phyloP scores from a whole-genome alignment of 2,888 invertebrate genomes.

The Dryococelus australis region DNA sequence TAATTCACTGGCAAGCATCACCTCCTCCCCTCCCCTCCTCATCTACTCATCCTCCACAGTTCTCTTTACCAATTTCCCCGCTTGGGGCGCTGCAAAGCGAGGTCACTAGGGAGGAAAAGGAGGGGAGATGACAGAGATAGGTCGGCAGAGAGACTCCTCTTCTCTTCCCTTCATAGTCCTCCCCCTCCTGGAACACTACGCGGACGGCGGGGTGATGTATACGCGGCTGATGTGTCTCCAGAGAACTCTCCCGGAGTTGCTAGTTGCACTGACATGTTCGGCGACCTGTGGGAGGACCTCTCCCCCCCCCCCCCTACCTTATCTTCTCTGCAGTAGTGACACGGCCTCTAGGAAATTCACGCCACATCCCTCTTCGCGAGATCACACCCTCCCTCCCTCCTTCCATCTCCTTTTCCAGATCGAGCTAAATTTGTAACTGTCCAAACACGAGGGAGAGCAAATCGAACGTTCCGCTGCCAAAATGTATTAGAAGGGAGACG shows the following conservation, averaged over 20 bases:
- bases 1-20: constrained; percentile 4
- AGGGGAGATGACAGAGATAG: not conserved
- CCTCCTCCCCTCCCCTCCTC: not conserved
- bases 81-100: not conserved
- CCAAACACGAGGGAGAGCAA: not conserved
- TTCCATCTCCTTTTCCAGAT: no score
- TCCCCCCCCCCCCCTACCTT: not conserved
- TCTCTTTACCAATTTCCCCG: not conserved
- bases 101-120: not conserved
- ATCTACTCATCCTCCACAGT: not conserved
- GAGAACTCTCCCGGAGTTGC: not conserved
- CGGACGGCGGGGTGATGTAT: not conserved
- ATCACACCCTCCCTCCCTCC: no score
- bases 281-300: not conserved
- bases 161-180: not conserved
- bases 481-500: not conserved
- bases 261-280: not conserved
- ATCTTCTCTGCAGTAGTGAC: no score
- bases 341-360: not conserved
- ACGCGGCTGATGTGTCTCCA: not conserved
- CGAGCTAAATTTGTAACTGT: constrained; percentile 6
- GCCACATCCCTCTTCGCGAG: not conserved
- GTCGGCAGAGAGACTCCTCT: not conserved
- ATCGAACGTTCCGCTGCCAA: not conserved
- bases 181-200: not conserved